phyloP scores from a whole-genome alignment of 2,888 invertebrate species.

The Clitarchus hookeri region DNA sequence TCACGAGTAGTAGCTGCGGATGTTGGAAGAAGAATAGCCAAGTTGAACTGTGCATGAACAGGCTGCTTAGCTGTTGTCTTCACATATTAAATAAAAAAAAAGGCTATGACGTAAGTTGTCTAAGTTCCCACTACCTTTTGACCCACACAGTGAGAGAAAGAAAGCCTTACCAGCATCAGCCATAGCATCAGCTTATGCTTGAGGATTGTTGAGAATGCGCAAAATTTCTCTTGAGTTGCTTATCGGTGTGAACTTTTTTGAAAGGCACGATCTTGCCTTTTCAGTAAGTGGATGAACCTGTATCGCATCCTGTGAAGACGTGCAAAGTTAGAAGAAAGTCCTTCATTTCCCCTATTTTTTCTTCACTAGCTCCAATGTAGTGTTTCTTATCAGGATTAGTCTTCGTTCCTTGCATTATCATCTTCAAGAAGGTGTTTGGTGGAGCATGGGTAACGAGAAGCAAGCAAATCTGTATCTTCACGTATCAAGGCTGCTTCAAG shows the following conservation, averaged over 20 bases:
- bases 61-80: too few species aligned
- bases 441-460: neutral
- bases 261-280: neutral
- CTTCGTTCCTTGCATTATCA: neutral
- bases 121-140: too few species aligned
- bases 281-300: neutral
- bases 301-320: neutral
- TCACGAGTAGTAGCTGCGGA: too few species aligned
- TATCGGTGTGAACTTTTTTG: neutral
- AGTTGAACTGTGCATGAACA: too few species aligned
- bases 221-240: too few species aligned
- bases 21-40: too few species aligned
- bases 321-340: neutral
- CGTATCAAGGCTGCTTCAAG: neutral
- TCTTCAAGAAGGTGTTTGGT: neutral
- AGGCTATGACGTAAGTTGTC: too few species aligned
- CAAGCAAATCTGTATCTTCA: neutral
- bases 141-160: too few species aligned
- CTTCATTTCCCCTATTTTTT: neutral
- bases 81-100: too few species aligned
- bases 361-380: slow-evolving; percentile 12
- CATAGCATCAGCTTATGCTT: too few species aligned
- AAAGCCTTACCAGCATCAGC: too few species aligned
- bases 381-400: neutral
- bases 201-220: too few species aligned